Evolutionary conservation across 2,113 vertebrate genomes (phyloP).

Genomic region (Erythrocebus patas): DNA sequence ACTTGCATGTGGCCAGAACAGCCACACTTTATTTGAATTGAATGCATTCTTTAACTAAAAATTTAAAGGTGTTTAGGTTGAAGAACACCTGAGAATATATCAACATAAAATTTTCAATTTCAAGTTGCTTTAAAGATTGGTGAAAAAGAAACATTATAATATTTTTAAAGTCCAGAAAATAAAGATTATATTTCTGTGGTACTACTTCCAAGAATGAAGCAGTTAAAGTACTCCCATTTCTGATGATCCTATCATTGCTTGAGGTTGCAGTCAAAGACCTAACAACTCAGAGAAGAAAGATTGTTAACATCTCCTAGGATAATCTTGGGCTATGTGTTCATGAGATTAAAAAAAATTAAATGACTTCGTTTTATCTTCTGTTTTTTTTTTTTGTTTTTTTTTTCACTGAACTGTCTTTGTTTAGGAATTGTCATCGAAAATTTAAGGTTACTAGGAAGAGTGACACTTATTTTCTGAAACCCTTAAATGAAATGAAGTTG

Average conservation of each 20-base stretch:
- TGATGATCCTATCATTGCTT: not conserved
- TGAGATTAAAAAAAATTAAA: not conserved
- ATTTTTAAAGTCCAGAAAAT: not conserved
- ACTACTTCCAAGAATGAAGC: not conserved
- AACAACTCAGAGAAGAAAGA: not conserved
- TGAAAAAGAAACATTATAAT: not conserved
- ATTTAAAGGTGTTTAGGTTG: not conserved
- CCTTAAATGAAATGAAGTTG: not conserved
- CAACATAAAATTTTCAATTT: not conserved
- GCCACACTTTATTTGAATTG: not conserved
- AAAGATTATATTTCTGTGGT: not conserved
- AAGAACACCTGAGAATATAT: not conserved
- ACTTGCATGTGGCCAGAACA: not conserved
- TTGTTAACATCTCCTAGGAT: not conserved
- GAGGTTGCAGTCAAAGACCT: not conserved
- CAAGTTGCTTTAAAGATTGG: not conserved
- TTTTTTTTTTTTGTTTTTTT: not conserved
- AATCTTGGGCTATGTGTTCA: not conserved
- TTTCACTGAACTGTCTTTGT: not conserved
- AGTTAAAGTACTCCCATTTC: not conserved
- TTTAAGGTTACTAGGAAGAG: not conserved
- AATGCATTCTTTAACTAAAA: not conserved
- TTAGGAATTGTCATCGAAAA: not conserved
- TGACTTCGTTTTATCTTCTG: not conserved
- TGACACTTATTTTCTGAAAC: not conserved